phyloP scores from a whole-genome alignment of 2,888 invertebrate species.

The Melanophora roralis region DNA sequence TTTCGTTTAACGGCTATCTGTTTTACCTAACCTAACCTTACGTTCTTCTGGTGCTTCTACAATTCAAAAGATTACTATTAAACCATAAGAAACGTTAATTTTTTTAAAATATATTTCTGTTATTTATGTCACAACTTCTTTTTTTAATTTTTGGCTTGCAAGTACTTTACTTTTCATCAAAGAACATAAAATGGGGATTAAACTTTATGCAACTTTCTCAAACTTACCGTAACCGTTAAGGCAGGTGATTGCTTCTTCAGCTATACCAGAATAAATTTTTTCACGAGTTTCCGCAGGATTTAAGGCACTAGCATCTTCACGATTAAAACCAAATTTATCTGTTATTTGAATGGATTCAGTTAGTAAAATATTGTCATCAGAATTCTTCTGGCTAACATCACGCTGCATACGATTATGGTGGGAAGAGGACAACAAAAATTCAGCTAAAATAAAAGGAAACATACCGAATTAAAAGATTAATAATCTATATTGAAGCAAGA shows the following conservation, averaged over 20 bases:
- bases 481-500: background rate
- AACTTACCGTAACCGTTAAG: constrained; percentile 77
- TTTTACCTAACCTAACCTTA: no score
- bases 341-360: constrained; percentile 96
- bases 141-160: no score
- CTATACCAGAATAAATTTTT: constrained; percentile 84
- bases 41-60: no score
- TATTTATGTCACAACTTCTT: no score
- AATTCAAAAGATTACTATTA: no score
- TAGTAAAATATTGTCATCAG: constrained; percentile 89
- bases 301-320: constrained; percentile 79
- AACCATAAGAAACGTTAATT: no score
- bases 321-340: constrained; percentile 93
- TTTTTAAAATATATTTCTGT: no score
- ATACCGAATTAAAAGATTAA: constrained; percentile 28
- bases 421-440: constrained; percentile 66
- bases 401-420: constrained; percentile 71
- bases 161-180: no score
- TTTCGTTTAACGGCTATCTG: no score
- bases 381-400: constrained; percentile 76
- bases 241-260: constrained; percentile 78
- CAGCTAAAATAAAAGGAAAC: constrained; percentile 65
- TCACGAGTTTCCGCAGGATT: constrained; percentile 80
- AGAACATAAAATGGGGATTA: no score
- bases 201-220: no score